Evolutionary conservation across 2,888 invertebrate species (phyloP).

Genomic region (Gari tellinella): DNA sequence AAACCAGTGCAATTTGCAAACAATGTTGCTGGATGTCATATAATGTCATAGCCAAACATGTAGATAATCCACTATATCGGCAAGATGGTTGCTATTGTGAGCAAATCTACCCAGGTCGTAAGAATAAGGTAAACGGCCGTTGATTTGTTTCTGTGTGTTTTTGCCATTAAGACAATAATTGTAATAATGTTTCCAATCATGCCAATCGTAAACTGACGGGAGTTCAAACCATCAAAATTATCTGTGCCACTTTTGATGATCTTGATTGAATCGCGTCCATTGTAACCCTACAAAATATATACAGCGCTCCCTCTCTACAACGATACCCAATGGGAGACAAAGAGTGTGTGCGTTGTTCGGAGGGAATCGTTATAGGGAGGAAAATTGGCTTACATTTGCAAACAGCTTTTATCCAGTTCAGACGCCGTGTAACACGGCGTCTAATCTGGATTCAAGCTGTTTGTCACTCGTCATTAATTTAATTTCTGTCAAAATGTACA

Average conservation of each 20-base stretch:
- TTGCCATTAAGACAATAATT: not conserved
- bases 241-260: constrained; percentile 3
- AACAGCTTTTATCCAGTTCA: too few species aligned
- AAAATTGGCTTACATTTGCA: too few species aligned
- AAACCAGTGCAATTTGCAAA: constrained; percentile 12
- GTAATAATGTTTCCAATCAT: constrained; percentile 7
- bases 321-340: too few species aligned
- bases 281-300: too few species aligned
- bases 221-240: constrained; percentile 14
- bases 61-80: constrained; percentile 15
- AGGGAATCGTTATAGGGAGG: too few species aligned
- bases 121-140: constrained; percentile 7
- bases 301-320: too few species aligned
- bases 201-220: constrained; percentile 7
- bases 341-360: too few species aligned
- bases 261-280: constrained; percentile 11
- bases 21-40: not conserved
- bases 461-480: too few species aligned
- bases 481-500: too few species aligned
- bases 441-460: too few species aligned
- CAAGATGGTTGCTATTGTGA: not conserved
- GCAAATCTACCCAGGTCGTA: not conserved
- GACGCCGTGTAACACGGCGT: too few species aligned
- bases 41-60: constrained; percentile 6
- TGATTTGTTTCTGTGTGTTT: not conserved